Evolutionary conservation across 2,888 invertebrate genomes (phyloP), one percentile per base, ranked within the genome.

Genomic region (Folsomia candida): DNA sequence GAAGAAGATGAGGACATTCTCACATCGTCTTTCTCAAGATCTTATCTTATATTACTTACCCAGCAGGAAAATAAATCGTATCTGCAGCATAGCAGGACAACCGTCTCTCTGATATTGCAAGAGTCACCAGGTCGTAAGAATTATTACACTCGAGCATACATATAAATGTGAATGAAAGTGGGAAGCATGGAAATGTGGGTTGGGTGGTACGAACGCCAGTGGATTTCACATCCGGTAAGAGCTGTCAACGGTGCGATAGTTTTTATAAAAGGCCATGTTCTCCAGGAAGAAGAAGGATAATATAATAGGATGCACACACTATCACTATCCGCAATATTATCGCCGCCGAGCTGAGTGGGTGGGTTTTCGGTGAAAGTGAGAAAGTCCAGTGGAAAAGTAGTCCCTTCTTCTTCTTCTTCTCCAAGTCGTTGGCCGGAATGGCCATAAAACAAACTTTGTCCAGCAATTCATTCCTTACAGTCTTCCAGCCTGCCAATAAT

Each of bases 361-460:
- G 37, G 14, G 37, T 37, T 37, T 37, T 37, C 14, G 14, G 37
- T 37, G 37, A 37, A 37, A 37, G 37, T 37, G 37, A 37, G 37
- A 37, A 37, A 37, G 37, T 54, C 54, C 18, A 54, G 20, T 47
- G 54, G 54, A 22, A n/a, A 54, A 22, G 11, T 20, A 54, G 54
- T 18, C n/a, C 54, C 54, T 54, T 20, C 20, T 54, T 60, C 14
- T 6, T 18, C 25, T 60, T 24, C 24, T 60, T 4, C 4, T 22
- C n/a, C 24, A 57, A 22, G 57, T 57, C 57, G 57, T 27, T 60
- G 60, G 24, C 37, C 51, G 60, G 54, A 69, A 69, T 58, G 51
- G 70, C 60, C 64, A 62, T 71, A 73, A 73, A 73, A 70, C 70
- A 73, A 73, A 73, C 62, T 70, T 70, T 73, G 51, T 66, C 67